Evolutionary conservation across 2,888 invertebrate species (phyloP).

Genomic region (Euphydryas editha): DNA sequence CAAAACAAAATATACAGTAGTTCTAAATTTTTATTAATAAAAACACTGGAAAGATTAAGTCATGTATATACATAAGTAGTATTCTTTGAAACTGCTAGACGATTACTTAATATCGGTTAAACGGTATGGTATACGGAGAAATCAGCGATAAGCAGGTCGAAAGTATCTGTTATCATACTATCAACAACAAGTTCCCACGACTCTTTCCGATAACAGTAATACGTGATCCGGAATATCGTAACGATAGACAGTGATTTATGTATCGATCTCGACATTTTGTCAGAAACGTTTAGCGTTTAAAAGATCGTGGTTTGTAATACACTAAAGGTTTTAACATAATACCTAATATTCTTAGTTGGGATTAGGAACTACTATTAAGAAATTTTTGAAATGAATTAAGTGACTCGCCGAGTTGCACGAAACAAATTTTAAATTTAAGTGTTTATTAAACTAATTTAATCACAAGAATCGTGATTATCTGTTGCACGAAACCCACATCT

Average conservation of each 20-base stretch:
- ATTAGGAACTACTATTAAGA: not conserved
- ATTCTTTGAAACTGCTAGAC: not conserved
- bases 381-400: not conserved
- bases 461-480: no score
- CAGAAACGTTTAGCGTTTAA: not conserved
- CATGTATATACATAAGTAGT: no score
- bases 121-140: conserved; percentile 7
- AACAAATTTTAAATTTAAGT: no score
- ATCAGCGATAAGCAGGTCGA: conserved; percentile 26
- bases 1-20: no score
- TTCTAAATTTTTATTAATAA: no score
- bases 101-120: not conserved
- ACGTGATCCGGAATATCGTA: conserved; percentile 40
- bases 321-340: not conserved
- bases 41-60: not conserved
- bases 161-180: conserved; percentile 36
- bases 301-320: not conserved
- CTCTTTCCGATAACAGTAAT: conserved; percentile 40
- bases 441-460: no score
- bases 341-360: not conserved
- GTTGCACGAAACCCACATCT: no score
- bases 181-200: conserved; percentile 46
- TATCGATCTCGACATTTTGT: conserved; percentile 15
- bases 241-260: conserved; percentile 38
- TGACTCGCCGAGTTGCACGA: no score